A percentile compares a stretch with the other conserved stretches of the same genome.
These are phyloP conservation scores for Chaetoderma sp. DNA, from an alignment of 2,888 invertebrate genomes.

Conservation along the genomic window DNA sequence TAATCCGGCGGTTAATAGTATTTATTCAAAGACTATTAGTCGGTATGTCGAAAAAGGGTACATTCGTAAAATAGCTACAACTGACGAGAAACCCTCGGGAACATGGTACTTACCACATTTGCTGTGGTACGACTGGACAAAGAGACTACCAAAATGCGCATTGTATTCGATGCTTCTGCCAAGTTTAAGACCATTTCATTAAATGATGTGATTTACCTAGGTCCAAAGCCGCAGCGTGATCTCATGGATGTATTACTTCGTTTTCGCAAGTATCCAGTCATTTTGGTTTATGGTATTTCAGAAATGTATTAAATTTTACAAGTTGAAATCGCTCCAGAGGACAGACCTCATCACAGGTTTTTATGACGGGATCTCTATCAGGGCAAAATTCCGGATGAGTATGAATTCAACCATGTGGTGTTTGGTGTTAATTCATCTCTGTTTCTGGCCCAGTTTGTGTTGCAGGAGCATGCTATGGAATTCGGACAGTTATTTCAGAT, in stretches of 20 bases:
- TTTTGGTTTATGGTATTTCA: constrained; percentile 29
- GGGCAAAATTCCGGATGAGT: constrained; percentile 6
- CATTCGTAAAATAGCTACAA: constrained; percentile 8
- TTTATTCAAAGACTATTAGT: constrained; percentile 18
- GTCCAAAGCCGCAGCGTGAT: constrained; percentile 25
- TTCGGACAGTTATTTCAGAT: constrained; percentile 15
- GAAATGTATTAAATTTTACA: constrained; percentile 33
- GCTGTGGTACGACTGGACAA: constrained; percentile 7
- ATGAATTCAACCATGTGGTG: constrained; percentile 24
- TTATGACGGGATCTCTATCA: no score
- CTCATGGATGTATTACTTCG: constrained; percentile 29
- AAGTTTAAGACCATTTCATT: constrained; percentile 16
- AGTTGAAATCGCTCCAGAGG: constrained; percentile 18
- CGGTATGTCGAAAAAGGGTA: constrained; percentile 24
- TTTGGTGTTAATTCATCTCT: constrained; percentile 25
- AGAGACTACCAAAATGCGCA: constrained; percentile 24
- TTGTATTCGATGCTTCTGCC: constrained; percentile 36
- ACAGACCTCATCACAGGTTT: constrained; percentile 21
- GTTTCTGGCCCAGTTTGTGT: constrained; percentile 13
- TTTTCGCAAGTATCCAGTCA: constrained; percentile 24
- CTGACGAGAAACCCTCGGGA: not conserved
- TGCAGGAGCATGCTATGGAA: constrained; percentile 22
- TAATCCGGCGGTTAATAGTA: constrained; percentile 8
- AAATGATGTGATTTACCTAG: constrained; percentile 27
- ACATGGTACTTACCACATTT: constrained; percentile 18